phyloP scores from a whole-genome alignment of 92 coral and sea anemone genomes.

The Montipora capitata region DNA sequence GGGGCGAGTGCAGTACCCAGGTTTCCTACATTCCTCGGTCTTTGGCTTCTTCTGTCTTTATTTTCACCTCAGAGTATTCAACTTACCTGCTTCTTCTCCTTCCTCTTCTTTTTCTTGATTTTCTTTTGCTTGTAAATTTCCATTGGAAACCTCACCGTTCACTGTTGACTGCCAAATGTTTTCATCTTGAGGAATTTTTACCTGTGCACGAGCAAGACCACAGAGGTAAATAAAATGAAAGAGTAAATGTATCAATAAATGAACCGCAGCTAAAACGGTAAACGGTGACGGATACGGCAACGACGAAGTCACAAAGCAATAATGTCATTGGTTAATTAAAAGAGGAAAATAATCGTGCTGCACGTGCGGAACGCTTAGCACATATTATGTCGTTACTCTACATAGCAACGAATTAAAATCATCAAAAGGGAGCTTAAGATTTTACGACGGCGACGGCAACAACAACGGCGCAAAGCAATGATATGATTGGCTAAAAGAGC shows the following conservation, averaged over 20 bases:
- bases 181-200: slow-evolving; percentile 70
- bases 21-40: not conserved
- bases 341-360: too few species aligned
- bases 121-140: slow-evolving; percentile 46
- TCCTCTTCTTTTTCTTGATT: slow-evolving; percentile 76
- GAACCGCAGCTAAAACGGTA: not conserved
- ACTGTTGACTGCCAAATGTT: slow-evolving; percentile 4
- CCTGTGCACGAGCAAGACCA: slow-evolving; percentile 7
- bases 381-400: too few species aligned
- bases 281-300: too few species aligned
- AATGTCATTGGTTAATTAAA: too few species aligned
- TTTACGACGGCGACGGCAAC: too few species aligned
- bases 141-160: slow-evolving; percentile 68
- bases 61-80: not conserved
- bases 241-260: not conserved
- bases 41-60: not conserved
- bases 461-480: too few species aligned
- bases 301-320: too few species aligned
- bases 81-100: slow-evolving; percentile 65
- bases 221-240: not conserved
- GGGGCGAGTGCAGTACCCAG: too few species aligned
- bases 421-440: too few species aligned
- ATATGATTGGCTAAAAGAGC: too few species aligned
- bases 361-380: too few species aligned
- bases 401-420: too few species aligned